A percentile compares a stretch with the other conserved stretches of the same genome.
Conservation (phyloP, 2,113 vertebrate genomes). For the Leptocoma aspasia region DNA sequence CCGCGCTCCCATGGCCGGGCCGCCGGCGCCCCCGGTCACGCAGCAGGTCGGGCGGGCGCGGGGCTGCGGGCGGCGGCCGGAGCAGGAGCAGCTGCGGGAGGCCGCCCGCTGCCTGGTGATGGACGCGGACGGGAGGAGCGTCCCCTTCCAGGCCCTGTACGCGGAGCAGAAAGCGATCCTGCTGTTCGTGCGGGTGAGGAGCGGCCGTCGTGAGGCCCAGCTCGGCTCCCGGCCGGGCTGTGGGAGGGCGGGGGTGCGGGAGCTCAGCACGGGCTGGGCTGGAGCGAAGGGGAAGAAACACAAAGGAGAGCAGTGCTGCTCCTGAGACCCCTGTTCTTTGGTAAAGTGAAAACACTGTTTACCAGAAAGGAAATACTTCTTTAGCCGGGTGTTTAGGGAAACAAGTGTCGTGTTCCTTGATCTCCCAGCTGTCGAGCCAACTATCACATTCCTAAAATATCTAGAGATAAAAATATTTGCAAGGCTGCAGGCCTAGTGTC, state of each 20-base stretch:
- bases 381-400: background rate
- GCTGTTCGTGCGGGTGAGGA: conserved; percentile 88
- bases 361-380: background rate
- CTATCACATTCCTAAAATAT: background rate
- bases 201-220: background rate
- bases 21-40: conserved; percentile 63
- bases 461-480: background rate
- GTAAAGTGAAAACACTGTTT: background rate
- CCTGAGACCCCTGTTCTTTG: background rate
- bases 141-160: conserved; percentile 78
- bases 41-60: conserved; percentile 68
- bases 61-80: background rate
- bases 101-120: conserved; percentile 68
- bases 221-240: background rate
- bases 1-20: conserved; percentile 28
- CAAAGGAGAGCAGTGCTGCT: fast-evolving
- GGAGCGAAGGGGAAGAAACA: fast-evolving
- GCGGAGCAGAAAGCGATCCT: conserved; percentile 79
- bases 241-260: fast-evolving
- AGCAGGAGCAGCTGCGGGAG: conserved; percentile 29
- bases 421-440: background rate
- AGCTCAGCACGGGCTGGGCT: fast-evolving
- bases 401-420: background rate
- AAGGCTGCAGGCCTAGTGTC: background rate
- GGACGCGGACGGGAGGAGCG: conserved; percentile 69